These are phyloP conservation scores for Yponomeuta sedellus DNA, from an alignment of 2,888 invertebrate species.

Conservation along the genomic window DNA sequence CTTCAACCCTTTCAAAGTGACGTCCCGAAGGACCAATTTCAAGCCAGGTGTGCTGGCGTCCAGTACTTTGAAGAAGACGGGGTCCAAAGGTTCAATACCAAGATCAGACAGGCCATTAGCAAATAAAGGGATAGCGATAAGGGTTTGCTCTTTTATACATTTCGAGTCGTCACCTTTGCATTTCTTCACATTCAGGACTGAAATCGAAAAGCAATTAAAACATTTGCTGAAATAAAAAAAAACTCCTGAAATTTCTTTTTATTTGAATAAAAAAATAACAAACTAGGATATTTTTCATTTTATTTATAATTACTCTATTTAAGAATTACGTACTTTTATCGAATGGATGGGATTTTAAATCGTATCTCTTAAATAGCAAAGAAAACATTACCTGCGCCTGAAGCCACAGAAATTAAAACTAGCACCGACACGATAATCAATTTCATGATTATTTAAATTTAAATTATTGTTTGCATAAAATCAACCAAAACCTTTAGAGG, in stretches of 20 bases:
- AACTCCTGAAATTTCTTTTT: too few relatives aligned
- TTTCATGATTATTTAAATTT: neutral
- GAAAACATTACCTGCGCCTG: neutral
- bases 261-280: too few relatives aligned
- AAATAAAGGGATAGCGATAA: constrained; percentile 27
- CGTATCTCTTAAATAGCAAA: neutral
- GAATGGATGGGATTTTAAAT: neutral
- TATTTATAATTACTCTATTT: too few relatives aligned
- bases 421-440: neutral
- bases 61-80: constrained; percentile 28
- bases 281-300: too few relatives aligned
- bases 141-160: constrained; percentile 30
- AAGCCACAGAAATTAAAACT: neutral
- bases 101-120: constrained; percentile 28
- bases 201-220: neutral
- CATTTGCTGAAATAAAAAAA: too few relatives aligned
- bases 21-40: constrained; percentile 28
- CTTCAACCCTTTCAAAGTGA: constrained; percentile 25
- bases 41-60: constrained; percentile 28
- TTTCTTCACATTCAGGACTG: constrained; percentile 6
- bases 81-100: constrained; percentile 28
- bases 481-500: neutral
- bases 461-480: neutral
- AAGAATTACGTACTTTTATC: too few relatives aligned
- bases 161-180: constrained; percentile 24